Percentiles rank a stretch among this genome's conserved stretches.
These are phyloP conservation scores for Seladonia tumulorum DNA, from an alignment of 2,888 invertebrate species.

Conservation along the genomic window DNA sequence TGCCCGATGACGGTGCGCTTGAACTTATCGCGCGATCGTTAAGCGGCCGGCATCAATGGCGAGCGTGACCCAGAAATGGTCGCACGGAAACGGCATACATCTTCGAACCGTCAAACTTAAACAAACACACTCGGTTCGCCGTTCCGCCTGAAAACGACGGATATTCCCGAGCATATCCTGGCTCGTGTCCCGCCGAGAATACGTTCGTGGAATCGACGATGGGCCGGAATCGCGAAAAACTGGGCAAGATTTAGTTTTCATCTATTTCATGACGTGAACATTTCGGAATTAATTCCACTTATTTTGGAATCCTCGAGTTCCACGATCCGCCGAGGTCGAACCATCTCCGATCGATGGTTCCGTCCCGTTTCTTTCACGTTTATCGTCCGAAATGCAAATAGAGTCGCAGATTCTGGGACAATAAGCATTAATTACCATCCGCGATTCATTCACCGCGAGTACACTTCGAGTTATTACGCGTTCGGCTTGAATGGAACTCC, in stretches of 20 bases:
- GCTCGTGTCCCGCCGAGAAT: not conserved
- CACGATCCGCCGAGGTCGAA: not conserved
- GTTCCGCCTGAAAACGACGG: not conserved
- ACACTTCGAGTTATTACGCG: slow-evolving; percentile 34
- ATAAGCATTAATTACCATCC: slow-evolving; percentile 16
- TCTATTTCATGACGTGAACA: not conserved
- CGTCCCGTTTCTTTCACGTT: slow-evolving; percentile 11
- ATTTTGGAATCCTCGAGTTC: not conserved
- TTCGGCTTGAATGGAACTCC: slow-evolving; percentile 42
- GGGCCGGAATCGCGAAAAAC: not conserved
- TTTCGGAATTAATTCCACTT: not conserved
- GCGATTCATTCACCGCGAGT: slow-evolving; percentile 34
- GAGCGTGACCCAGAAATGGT: slow-evolving; percentile 22
- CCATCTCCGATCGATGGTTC: not conserved
- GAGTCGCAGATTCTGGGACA: slow-evolving; percentile 7
- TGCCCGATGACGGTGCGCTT: slow-evolving; percentile 36
- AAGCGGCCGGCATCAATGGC: slow-evolving; percentile 16
- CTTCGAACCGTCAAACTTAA: not conserved
- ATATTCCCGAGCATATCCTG: not conserved
- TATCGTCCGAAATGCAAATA: not conserved
- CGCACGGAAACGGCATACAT: not conserved
- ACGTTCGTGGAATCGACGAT: not conserved
- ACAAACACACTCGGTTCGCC: not conserved
- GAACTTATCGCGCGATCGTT: slow-evolving; percentile 53
- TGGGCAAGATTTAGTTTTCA: not conserved